phyloP scores from a whole-genome alignment of 2,113 vertebrate species.

The Microcebus ravelobensis region DNA sequence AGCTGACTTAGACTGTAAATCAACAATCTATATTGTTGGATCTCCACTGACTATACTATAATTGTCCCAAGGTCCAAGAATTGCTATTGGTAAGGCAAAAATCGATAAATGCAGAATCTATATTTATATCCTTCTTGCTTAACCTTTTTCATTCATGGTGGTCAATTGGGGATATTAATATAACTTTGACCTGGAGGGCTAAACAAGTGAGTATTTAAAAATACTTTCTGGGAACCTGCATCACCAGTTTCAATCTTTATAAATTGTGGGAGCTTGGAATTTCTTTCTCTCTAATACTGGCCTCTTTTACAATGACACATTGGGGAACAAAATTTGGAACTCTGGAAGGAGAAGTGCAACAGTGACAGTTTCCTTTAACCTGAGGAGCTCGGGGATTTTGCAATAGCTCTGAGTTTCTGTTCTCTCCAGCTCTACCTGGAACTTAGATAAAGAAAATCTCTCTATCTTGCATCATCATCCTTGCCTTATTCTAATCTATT shows the following conservation, averaged over 20 bases:
- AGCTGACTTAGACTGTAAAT: neutral
- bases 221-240: neutral
- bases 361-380: neutral
- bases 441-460: neutral
- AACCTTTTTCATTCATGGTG: neutral
- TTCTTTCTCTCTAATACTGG: neutral
- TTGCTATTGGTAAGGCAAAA: slow-evolving; percentile 32
- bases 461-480: neutral
- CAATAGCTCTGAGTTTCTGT: neutral
- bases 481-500: neutral
- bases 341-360: neutral
- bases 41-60: neutral
- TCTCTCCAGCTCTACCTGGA: neutral
- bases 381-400: neutral
- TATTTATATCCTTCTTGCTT: neutral
- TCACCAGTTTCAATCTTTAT: neutral
- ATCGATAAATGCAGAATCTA: neutral
- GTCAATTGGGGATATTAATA: neutral
- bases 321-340: neutral
- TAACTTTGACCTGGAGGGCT: slow-evolving; percentile 14
- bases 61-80: neutral
- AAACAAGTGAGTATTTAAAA: neutral
- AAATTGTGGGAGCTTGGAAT: neutral
- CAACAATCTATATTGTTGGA: neutral
- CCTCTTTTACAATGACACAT: neutral